Percentiles rank a stretch among this genome's conserved stretches.
Conservation (phyloP, 2,888 invertebrate species). For the Drosophila rubida region DNA sequence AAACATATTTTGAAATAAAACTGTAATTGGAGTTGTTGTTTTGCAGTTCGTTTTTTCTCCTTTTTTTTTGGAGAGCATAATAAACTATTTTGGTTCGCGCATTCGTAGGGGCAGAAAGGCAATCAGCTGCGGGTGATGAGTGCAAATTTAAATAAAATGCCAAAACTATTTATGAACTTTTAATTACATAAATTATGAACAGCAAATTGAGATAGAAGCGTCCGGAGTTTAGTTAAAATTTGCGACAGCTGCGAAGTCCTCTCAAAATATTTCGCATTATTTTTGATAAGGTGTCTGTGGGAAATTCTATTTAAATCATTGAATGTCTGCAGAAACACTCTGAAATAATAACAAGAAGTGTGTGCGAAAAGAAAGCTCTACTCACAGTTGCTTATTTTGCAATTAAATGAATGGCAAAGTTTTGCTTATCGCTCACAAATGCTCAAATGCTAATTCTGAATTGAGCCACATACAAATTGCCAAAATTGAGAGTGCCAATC, state of each 20-base stretch:
- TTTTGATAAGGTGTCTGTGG: no score
- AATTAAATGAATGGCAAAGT: conserved; percentile 3
- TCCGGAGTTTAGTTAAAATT: no score
- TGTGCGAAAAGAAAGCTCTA: no score
- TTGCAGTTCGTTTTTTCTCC: neutral
- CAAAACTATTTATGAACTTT: neutral
- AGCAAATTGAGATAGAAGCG: neutral
- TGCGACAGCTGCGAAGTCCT: no score
- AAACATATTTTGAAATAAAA: conserved; percentile 12
- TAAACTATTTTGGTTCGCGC: neutral
- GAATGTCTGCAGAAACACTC: no score
- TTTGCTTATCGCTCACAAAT: conserved; percentile 12
- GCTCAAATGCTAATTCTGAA: conserved; percentile 2
- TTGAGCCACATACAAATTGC: conserved; percentile 6
- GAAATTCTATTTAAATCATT: no score
- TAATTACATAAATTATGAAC: neutral
- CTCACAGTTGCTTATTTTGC: neutral
- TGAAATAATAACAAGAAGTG: no score
- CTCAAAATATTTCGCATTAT: no score
- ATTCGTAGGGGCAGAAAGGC: neutral
- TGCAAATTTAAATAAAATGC: neutral
- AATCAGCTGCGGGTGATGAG: no score
- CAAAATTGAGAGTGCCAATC: neutral
- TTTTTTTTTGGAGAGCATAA: neutral
- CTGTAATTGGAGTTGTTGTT: conserved; percentile 7